Conservation (phyloP, 2,113 vertebrate species). For the Heterochromis multidens region DNA sequence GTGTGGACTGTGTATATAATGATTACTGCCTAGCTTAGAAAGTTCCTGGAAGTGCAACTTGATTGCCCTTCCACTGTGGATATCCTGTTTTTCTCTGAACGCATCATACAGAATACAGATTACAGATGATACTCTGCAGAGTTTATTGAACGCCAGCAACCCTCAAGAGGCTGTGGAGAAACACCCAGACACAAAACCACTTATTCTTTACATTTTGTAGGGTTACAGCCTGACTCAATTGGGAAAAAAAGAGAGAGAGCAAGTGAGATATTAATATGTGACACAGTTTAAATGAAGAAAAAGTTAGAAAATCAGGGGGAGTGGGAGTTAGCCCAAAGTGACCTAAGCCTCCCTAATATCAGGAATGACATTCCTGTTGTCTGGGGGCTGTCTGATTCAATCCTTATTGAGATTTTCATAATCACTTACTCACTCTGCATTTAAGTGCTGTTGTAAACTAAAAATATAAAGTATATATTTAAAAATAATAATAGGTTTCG, state of each 20-base stretch:
- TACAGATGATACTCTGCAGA: neutral
- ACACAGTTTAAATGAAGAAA: neutral
- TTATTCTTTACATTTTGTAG: neutral
- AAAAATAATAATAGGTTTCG: neutral
- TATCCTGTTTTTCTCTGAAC: neutral
- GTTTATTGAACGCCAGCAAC: neutral
- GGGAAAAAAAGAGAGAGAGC: neutral
- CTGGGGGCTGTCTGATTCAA: neutral
- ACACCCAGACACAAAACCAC: neutral
- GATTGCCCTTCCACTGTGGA: neutral
- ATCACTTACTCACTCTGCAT: neutral
- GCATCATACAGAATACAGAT: neutral
- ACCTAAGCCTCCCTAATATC: neutral
- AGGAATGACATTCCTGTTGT: neutral
- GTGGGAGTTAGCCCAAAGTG: neutral
- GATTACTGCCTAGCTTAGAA: neutral
- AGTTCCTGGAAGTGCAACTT: neutral
- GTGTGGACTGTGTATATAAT: neutral
- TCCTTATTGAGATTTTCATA: neutral
- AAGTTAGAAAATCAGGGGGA: neutral
- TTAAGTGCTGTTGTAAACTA: neutral
- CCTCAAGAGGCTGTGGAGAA: neutral
- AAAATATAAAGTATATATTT: neutral
- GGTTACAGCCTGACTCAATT: neutral
- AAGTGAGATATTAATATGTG: neutral